These are phyloP conservation scores for Plagiodera versicolora DNA, from an alignment of 2,888 invertebrate species.

Conservation along the genomic window DNA sequence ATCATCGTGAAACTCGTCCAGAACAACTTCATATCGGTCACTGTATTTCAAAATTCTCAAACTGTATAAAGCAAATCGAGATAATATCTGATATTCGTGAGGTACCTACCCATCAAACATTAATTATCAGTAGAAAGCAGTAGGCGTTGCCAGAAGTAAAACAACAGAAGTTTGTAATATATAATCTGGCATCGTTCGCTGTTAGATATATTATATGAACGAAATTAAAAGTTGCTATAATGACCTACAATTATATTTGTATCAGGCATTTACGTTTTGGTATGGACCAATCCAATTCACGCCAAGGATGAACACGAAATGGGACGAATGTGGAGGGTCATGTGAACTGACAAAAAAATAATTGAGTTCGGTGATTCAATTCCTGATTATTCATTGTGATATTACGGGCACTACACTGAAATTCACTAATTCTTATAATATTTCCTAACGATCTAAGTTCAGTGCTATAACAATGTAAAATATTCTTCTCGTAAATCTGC, in stretches of 20 bases:
- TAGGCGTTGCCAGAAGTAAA: constrained; percentile 40
- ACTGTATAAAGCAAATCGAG: constrained; percentile 32
- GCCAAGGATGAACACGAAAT: neutral
- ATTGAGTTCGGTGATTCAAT: neutral
- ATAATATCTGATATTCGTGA: constrained; percentile 39
- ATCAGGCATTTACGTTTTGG: constrained; percentile 10
- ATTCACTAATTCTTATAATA: too few relatives aligned
- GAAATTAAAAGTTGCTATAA: constrained; percentile 21
- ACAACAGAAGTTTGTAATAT: constrained; percentile 40
- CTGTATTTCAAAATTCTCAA: too few relatives aligned
- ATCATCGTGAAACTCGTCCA: too few relatives aligned
- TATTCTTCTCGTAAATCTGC: too few relatives aligned
- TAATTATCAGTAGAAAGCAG: constrained; percentile 44
- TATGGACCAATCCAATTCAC: neutral
- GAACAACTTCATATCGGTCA: too few relatives aligned
- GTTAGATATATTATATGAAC: constrained; percentile 18
- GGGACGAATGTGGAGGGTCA: neutral
- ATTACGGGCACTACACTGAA: too few relatives aligned
- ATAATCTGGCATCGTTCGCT: constrained; percentile 25
- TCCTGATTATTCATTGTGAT: neutral
- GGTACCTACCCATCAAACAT: constrained; percentile 39
- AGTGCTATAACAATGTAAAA: too few relatives aligned
- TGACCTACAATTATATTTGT: constrained; percentile 14
- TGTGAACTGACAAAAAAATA: neutral
- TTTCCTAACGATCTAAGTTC: too few relatives aligned